Evolutionary conservation across 2,797 vertebrate species (phyloP).

Genomic region (Poeciliopsis turneri): DNA sequence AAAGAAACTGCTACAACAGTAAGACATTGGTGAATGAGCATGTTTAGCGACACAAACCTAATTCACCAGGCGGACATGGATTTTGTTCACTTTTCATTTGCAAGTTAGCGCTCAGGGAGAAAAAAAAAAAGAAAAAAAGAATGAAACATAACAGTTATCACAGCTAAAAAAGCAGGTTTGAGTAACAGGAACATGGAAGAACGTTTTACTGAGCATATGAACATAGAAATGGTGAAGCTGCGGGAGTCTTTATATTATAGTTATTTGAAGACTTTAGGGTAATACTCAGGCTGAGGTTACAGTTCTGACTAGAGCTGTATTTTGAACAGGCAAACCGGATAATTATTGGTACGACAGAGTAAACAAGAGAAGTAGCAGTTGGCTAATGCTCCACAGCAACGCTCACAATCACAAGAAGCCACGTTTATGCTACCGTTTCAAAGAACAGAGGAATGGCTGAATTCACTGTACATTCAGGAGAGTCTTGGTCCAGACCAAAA

Average conservation of each 20-base stretch:
- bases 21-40: conserved; percentile 47
- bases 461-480: no score
- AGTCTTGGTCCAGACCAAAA: no score
- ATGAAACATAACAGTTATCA: not conserved
- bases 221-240: not conserved
- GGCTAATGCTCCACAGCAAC: conserved; percentile 22
- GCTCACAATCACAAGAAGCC: conserved; percentile 6
- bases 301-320: conserved; percentile 21
- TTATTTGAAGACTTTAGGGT: conserved; percentile 4
- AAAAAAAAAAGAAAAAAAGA: not conserved
- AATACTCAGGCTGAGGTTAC: not conserved
- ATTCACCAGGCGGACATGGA: conserved; percentile 32
- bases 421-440: not conserved
- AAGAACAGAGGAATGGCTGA: not conserved
- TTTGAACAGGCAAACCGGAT: conserved; percentile 32
- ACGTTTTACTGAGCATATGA: not conserved
- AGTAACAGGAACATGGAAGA: not conserved
- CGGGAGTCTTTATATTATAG: not conserved
- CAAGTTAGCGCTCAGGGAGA: not conserved
- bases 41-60: conserved; percentile 29
- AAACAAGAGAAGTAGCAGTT: conserved; percentile 39
- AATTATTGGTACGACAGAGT: conserved; percentile 31
- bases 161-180: not conserved
- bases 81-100: conserved; percentile 30
- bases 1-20: conserved; percentile 62